A percentile compares a stretch with the other conserved stretches of the same genome.
These are phyloP conservation scores for Rhabdornis inornatus DNA, from an alignment of 2,113 vertebrate genomes.

Conservation along the genomic window DNA sequence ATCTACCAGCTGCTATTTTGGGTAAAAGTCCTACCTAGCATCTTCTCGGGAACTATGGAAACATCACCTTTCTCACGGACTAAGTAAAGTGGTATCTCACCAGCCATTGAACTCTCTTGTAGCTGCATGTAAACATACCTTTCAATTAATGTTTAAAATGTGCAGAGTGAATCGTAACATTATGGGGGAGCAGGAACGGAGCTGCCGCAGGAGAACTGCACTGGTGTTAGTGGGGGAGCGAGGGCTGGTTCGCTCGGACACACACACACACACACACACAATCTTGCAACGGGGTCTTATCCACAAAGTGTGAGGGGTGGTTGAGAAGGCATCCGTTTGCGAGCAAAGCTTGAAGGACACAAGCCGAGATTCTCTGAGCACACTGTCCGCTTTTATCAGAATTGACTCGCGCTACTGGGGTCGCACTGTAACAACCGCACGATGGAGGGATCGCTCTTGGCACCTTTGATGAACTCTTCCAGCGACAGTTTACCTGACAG, in stretches of 20 bases:
- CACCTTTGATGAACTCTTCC: slow-evolving; percentile 87
- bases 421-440: slow-evolving; percentile 84
- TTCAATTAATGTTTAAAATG: slow-evolving; percentile 5
- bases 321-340: slow-evolving; percentile 74
- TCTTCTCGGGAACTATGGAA: background rate
- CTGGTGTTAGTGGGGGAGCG: slow-evolving; percentile 37
- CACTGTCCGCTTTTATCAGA: slow-evolving; percentile 72
- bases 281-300: slow-evolving; percentile 55
- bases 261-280: background rate
- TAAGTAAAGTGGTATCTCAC: background rate
- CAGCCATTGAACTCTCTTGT: background rate
- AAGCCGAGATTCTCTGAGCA: slow-evolving; percentile 59
- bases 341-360: slow-evolving; percentile 77
- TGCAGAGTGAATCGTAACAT: slow-evolving; percentile 10
- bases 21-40: slow-evolving; percentile 36
- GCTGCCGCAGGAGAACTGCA: slow-evolving; percentile 30
- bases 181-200: slow-evolving; percentile 4
- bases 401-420: slow-evolving; percentile 82
- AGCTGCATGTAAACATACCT: slow-evolving; percentile 61
- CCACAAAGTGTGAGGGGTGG: slow-evolving; percentile 56
- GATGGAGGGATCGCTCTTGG: slow-evolving; percentile 86
- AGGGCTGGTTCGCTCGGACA: slow-evolving; percentile 35
- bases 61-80: background rate
- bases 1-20: background rate
- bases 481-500: slow-evolving; percentile 79